Base-by-base conservation (phyloP, 2,113 vertebrate species). In the Oreochromis aureus region DNA sequence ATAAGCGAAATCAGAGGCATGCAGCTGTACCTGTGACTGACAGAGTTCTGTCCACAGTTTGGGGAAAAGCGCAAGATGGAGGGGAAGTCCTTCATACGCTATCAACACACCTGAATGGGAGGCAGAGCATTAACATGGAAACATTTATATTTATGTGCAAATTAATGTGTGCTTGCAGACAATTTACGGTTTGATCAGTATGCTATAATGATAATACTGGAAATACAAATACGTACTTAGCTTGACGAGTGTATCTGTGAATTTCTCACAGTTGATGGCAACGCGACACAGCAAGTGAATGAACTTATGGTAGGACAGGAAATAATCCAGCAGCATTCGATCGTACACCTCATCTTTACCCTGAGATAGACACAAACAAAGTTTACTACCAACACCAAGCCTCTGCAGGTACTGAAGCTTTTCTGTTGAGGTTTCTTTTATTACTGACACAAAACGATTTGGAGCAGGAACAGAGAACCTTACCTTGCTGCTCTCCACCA, bases 261-360 rank as follows among this genome's bases (percentile, higher is more conserved):
- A 99, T 94, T 99, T 99, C 96, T 99, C 99, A 95, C 98, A 99
- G 97, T 98, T 99, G 97, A 99, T 98, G 96, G 99, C 99, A 89
- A 99, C 99, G 76, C 98, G 97, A 93, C 99, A 99, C 88, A 99
- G 96, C 83, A 99, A 97, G 94, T 99, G 98, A 94, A 99, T 99
- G 96, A 99, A 99, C 94, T 99, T 98, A 94, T 99, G 98, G 86
- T 99, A 99, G 90, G 99, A 98, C 95, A 99, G 97, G 96, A 99
- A 98, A 96, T 99, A 99, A 92, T 99, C 99, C 96, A 99, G 97
- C 95, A 99, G 97, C 98, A 99, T 98, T 88, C 98, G 96, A 96
- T 99, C 99, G 83, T 99, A 99, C 92, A 98, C 97, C 95, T 99
- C 99, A 89, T 99, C 99, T 95, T 99, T 99, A 89, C 98, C 99